Percentiles rank a stretch among this genome's conserved stretches.
Evolutionary conservation across 2,888 invertebrate species (phyloP).

Genomic region (Latheticus oryzae): DNA sequence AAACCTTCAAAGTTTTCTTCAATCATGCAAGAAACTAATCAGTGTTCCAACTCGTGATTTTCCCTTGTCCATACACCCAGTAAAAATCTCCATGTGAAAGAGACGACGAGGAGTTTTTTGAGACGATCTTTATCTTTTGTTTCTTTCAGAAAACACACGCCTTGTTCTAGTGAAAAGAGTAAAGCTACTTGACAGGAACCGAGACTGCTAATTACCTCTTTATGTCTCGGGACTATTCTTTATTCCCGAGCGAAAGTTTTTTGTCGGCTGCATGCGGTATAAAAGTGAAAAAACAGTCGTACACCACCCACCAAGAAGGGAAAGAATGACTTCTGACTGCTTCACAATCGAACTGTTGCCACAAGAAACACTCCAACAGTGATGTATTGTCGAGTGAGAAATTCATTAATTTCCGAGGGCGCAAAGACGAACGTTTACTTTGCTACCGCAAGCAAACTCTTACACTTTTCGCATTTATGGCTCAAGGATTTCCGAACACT

Average conservation of each 20-base stretch:
- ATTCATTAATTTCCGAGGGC: conserved; percentile 36
- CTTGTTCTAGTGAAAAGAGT: conserved; percentile 57
- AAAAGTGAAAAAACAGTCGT: conserved; percentile 39
- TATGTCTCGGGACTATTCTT: conserved; percentile 59
- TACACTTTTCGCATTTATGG: conserved; percentile 10
- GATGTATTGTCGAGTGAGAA: conserved; percentile 35
- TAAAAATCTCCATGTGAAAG: conserved; percentile 43
- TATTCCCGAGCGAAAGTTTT: conserved; percentile 58
- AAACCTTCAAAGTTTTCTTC: conserved; percentile 20
- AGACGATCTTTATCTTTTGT: conserved; percentile 55
- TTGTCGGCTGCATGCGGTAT: conserved; percentile 34
- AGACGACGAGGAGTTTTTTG: conserved; percentile 46
- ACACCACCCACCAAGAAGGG: conserved; percentile 49
- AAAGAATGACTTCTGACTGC: conserved; percentile 48
- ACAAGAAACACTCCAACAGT: conserved; percentile 37
- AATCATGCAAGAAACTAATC: conserved; percentile 39
- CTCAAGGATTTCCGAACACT: conserved; percentile 11
- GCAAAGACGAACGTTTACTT: neutral
- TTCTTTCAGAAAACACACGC: conserved; percentile 55
- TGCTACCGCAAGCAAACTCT: neutral
- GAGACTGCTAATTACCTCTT: conserved; percentile 63
- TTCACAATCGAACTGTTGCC: conserved; percentile 42
- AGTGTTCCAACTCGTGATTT: conserved; percentile 24
- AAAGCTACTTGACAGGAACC: conserved; percentile 62
- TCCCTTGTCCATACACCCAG: conserved; percentile 21